A percentile compares a stretch with the other conserved stretches of the same genome.
Evolutionary conservation across 1,140 invertebrate species (phyloP).

Genomic region (Dermatophagoides farinae): DNA sequence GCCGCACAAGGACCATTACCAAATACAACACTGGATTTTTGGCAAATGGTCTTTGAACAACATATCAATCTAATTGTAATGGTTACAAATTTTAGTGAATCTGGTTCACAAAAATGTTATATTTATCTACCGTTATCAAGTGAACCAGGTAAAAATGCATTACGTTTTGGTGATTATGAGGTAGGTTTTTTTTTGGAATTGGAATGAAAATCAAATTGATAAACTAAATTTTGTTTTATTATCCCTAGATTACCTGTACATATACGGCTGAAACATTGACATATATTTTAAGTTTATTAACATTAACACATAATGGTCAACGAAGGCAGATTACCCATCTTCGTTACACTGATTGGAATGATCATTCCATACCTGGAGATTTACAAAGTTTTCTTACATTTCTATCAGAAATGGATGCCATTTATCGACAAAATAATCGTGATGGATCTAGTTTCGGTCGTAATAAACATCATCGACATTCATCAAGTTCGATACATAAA

Average conservation of each 20-base stretch:
- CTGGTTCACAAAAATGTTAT: conserved; percentile 70
- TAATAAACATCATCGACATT: conserved; percentile 38
- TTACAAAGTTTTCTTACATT: conserved; percentile 48
- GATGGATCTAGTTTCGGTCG: conserved; percentile 26
- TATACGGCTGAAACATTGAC: conserved; percentile 6
- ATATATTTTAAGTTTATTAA: conserved; percentile 10
- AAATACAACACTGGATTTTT: conserved; percentile 79
- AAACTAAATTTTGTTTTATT: conserved; percentile 34
- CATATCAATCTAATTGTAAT: conserved; percentile 70
- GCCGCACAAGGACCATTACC: conserved; percentile 53
- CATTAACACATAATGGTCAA: conserved; percentile 31
- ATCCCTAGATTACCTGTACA: conserved; percentile 5
- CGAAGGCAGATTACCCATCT: conserved; percentile 55
- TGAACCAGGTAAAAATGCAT: conserved; percentile 55
- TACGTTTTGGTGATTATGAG: conserved; percentile 70
- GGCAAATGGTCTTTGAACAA: conserved; percentile 92
- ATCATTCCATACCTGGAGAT: conserved; percentile 38
- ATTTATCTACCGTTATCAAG: conserved; percentile 79
- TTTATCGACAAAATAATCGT: conserved; percentile 36
- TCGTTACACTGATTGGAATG: conserved; percentile 69
- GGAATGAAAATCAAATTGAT: no score
- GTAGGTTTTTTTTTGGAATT: no score
- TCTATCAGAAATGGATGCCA: conserved; percentile 60
- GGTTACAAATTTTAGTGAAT: conserved; percentile 47
- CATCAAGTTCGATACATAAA: conserved; percentile 23